Evolutionary conservation across 2,797 vertebrate species (phyloP), one percentile per base, ranked within the genome.

Genomic region (Nothura maculosa): DNA sequence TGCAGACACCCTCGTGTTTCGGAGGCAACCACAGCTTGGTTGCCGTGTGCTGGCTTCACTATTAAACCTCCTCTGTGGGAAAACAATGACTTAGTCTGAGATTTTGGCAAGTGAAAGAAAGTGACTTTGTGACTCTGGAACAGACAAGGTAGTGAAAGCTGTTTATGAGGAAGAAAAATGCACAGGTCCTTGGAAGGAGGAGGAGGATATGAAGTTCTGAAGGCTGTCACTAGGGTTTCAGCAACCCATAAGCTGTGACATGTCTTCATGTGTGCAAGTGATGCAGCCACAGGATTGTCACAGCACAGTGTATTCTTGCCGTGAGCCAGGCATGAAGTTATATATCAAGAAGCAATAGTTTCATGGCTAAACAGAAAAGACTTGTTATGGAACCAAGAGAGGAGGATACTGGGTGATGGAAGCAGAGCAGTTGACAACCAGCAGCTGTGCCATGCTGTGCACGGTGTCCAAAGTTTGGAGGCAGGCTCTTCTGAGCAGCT

Each of bases 11-110:
- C 93, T 87, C 89, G 85, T 94, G 68, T 81, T 93, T 88, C 90
- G 85, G 69, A 84, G 76, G 43, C 70, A 63, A 84, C 84, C 72
- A 82, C 70, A 88, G 77, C 45, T 61, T 78, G 94, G 89, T 91
- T 92, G 70, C 77, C 81, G 24, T 86, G n/a, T 61, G 57, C 48
- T 90, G 36, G 57, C 87, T 93, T 78, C 81, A 55, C 42, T 77
- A 91, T 88, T 90, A 85, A 82, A 92, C 70, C 90, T 94, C 90
- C 90, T 90, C 30, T 78, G 72, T 42, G 62, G 72, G 76, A 80
- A 85, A 96, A 89, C 83, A 92, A 75, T 91, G 58, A 48, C 57
- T 62, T 68, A 30, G 40, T 69, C 50, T 73, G 32, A 86, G 36
- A 90, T 86, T 77, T 79, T 60, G 22, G 25, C 63, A 70, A 67